phyloP scores from a whole-genome alignment of 2,113 vertebrate species.

The Nanger granti region DNA sequence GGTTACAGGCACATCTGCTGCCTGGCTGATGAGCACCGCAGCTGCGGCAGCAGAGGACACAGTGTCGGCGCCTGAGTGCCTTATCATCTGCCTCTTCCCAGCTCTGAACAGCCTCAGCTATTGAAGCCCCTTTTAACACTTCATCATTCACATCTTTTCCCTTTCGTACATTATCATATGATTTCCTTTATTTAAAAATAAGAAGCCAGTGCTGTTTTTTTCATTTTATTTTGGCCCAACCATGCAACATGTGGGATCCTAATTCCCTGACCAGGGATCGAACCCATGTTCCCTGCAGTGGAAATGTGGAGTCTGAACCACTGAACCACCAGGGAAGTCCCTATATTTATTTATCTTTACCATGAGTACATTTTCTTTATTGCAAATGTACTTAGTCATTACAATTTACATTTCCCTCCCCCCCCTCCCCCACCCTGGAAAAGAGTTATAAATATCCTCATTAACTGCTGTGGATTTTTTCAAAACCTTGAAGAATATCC shows the following conservation, averaged over 20 bases:
- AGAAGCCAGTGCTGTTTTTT: background rate
- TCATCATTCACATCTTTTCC: slow-evolving; percentile 4
- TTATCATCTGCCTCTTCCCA: background rate
- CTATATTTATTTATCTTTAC: background rate
- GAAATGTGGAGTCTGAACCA: background rate
- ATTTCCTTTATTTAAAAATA: background rate
- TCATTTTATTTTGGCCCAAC: background rate
- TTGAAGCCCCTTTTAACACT: slow-evolving; percentile 10
- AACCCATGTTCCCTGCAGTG: background rate
- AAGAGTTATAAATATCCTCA: background rate
- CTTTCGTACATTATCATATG: background rate
- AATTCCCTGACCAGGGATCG: background rate
- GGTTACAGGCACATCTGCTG: background rate
- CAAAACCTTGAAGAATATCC: background rate
- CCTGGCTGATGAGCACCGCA: background rate
- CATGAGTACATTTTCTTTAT: background rate
- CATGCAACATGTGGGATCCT: background rate
- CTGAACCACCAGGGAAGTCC: background rate
- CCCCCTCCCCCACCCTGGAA: accelerated
- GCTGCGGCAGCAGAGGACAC: background rate
- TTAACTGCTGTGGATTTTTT: background rate
- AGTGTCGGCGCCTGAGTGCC: background rate
- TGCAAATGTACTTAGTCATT: background rate
- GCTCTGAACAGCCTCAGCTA: slow-evolving; percentile 1
- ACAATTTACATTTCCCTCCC: background rate